Evolutionary conservation across 2,888 invertebrate species (phyloP).

Genomic region (Phaedon cochleariae): DNA sequence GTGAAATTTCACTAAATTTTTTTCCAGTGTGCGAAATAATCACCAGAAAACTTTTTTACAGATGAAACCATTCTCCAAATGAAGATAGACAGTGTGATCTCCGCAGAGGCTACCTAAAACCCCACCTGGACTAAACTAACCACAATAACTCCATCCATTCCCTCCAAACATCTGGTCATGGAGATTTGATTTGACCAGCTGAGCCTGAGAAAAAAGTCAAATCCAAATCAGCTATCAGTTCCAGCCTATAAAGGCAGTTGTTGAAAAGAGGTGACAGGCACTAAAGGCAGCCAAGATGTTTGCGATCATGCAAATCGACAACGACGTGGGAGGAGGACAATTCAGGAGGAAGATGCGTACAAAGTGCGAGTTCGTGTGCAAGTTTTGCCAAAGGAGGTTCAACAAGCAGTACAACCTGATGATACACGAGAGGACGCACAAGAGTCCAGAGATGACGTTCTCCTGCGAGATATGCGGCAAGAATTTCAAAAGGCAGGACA

Average conservation of each 20-base stretch:
- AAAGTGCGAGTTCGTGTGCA: constrained; percentile 98
- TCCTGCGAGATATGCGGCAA: constrained; percentile 98
- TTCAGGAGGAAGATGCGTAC: constrained; percentile 88
- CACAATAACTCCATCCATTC: no score
- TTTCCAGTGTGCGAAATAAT: no score
- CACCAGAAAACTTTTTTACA: no score
- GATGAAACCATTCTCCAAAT: neutral
- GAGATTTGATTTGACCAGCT: no score
- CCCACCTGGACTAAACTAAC: no score
- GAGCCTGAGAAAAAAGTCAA: no score
- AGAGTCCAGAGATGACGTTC: constrained; percentile 94
- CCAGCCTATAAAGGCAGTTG: no score
- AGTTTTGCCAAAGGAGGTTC: constrained; percentile 96
- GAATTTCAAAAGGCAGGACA: constrained; percentile 97
- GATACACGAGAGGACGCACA: constrained; percentile 98
- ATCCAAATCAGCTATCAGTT: no score
- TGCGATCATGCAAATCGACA: constrained; percentile 90
- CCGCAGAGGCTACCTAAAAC: no score
- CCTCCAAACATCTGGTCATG: no score
- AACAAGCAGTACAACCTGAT: constrained; percentile 98
- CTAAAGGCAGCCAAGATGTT: constrained; percentile 71
- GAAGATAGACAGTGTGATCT: neutral
- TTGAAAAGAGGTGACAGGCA: no score
- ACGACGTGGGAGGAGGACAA: constrained; percentile 85
- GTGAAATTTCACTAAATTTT: no score